Conservation (phyloP, 2,888 invertebrate species). For the Sinelater perroti region DNA sequence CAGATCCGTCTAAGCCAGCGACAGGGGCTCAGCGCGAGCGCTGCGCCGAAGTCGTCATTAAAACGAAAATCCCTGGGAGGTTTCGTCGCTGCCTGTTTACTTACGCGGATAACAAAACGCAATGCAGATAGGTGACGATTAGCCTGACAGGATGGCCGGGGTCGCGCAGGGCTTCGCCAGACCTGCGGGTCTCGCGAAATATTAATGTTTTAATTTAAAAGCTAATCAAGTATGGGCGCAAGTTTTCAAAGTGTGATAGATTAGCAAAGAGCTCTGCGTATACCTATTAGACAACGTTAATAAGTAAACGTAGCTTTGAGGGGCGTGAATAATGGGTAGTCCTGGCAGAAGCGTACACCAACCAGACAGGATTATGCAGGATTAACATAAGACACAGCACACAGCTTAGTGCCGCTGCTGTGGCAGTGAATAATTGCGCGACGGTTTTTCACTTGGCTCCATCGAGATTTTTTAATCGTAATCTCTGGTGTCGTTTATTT, state of each 20-base stretch:
- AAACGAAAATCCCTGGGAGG: slow-evolving; percentile 19
- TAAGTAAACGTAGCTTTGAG: slow-evolving; percentile 40
- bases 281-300: slow-evolving; percentile 40
- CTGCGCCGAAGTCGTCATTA: slow-evolving; percentile 6
- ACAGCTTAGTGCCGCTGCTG: slow-evolving; percentile 57
- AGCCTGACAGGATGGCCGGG: slow-evolving; percentile 13
- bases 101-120: slow-evolving; percentile 19
- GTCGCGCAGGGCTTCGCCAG: too few relatives aligned
- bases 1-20: too few relatives aligned
- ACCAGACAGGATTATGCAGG: slow-evolving; percentile 60
- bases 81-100: slow-evolving; percentile 17
- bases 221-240: slow-evolving; percentile 36
- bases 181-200: slow-evolving; percentile 30
- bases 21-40: neutral
- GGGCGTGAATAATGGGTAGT: slow-evolving; percentile 56
- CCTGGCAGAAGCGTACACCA: slow-evolving; percentile 58
- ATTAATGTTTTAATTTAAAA: slow-evolving; percentile 39
- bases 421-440: slow-evolving; percentile 61
- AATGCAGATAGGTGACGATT: slow-evolving; percentile 26
- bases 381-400: slow-evolving; percentile 62
- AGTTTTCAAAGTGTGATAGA: slow-evolving; percentile 39
- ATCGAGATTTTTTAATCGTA: slow-evolving; percentile 46
- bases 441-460: slow-evolving; percentile 51
- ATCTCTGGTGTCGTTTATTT: slow-evolving; percentile 54
- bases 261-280: slow-evolving; percentile 37